Conservation (phyloP, 2,113 vertebrate genomes). For the Eulemur macaco region DNA sequence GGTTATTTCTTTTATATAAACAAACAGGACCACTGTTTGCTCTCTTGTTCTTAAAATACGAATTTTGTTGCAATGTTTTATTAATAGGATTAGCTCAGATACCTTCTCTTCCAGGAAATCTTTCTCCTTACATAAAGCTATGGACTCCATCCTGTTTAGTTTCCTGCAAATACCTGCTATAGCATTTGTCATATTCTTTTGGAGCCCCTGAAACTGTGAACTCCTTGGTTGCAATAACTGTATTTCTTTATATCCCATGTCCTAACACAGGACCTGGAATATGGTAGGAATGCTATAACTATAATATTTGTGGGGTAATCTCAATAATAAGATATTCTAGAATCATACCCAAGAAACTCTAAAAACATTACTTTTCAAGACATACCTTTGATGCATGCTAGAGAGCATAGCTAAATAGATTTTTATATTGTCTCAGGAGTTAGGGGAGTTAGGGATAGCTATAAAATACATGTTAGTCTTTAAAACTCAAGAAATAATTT, state of each 20-base stretch:
- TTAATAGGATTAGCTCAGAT: background rate
- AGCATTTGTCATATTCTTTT: background rate
- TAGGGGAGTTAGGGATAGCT: background rate
- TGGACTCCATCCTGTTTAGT: background rate
- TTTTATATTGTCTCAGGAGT: background rate
- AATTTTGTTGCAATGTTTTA: background rate
- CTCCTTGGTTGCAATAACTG: background rate
- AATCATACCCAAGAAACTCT: background rate
- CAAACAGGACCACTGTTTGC: background rate
- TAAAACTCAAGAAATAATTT: constrained; percentile 48
- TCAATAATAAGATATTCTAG: background rate
- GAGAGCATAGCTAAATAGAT: background rate
- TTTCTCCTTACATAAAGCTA: background rate
- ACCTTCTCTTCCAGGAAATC: background rate
- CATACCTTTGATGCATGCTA: background rate
- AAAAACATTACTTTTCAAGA: constrained; percentile 6
- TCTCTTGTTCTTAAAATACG: background rate
- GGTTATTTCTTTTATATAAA: constrained; percentile 5
- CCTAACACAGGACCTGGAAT: background rate
- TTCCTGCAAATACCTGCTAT: background rate
- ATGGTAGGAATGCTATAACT: background rate
- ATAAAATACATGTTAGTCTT: background rate
- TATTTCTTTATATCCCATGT: background rate
- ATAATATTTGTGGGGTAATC: background rate
- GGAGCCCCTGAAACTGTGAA: background rate